A percentile compares a stretch with the other conserved stretches of the same genome.
phyloP scores from a whole-genome alignment of 2,113 vertebrate genomes.

The Python bivittatus region DNA sequence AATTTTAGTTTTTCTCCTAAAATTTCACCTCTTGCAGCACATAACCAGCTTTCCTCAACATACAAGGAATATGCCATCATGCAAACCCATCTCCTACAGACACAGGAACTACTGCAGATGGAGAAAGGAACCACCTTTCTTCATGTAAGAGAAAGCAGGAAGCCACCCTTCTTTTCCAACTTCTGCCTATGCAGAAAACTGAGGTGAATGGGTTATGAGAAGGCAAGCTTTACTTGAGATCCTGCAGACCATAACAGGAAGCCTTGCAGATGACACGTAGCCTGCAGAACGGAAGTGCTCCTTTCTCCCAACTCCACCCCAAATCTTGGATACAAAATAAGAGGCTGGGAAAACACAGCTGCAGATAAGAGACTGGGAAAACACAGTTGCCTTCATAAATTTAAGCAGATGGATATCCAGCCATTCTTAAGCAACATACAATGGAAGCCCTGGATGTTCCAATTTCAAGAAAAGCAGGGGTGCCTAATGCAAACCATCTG shows the following conservation, averaged over 20 bases:
- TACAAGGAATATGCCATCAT: background rate
- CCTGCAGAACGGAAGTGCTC: background rate
- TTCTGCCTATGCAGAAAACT: fast-evolving
- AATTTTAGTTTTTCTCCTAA: background rate
- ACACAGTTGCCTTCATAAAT: background rate
- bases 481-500: background rate
- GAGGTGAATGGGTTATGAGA: background rate
- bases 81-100: background rate
- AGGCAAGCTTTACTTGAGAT: background rate
- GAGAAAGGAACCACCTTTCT: background rate
- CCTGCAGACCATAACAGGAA: background rate
- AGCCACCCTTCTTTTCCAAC: background rate
- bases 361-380: too few species aligned
- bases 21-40: background rate
- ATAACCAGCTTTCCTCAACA: background rate
- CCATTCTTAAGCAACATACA: background rate
- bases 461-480: background rate
- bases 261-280: background rate
- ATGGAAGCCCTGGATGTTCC: background rate
- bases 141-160: slow-evolving; percentile 2
- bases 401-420: background rate
- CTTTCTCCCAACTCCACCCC: background rate
- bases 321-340: background rate
- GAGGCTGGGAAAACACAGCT: background rate
- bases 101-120: background rate